Evolutionary conservation across 1,140 invertebrate genomes (phyloP).

Genomic region (Diorhabda carinulata): DNA sequence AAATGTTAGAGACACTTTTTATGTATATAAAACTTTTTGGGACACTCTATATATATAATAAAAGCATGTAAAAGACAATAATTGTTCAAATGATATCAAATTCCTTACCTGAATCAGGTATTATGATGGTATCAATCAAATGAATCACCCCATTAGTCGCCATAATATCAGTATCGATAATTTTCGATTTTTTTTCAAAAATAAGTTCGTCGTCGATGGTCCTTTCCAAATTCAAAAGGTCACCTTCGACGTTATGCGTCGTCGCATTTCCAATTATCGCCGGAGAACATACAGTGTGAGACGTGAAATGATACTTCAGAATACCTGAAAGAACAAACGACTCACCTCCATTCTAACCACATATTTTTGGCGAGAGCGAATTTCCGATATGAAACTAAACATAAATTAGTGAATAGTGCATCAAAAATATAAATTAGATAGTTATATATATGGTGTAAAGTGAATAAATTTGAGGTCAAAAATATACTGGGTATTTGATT

Average conservation of each 20-base stretch:
- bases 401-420: too few relatives aligned
- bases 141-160: constrained; percentile 69
- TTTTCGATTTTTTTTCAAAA: constrained; percentile 50
- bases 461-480: not conserved
- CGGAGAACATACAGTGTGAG: constrained; percentile 62
- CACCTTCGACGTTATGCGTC: constrained; percentile 54
- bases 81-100: too few relatives aligned
- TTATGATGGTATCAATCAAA: constrained; percentile 62
- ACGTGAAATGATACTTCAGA: constrained; percentile 61
- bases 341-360: too few relatives aligned
- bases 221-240: constrained; percentile 53
- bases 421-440: not conserved
- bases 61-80: too few relatives aligned
- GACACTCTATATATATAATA: too few relatives aligned
- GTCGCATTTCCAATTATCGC: constrained; percentile 55
- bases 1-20: too few relatives aligned
- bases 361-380: constrained; percentile 1
- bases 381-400: too few relatives aligned
- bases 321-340: constrained; percentile 49
- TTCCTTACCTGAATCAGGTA: constrained; percentile 51
- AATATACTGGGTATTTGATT: too few relatives aligned
- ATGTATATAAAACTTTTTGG: too few relatives aligned
- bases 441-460: not conserved
- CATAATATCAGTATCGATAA: constrained; percentile 51
- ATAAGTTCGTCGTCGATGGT: constrained; percentile 49